Conservation (phyloP, 1,140 invertebrate genomes). For the Zeugodacus cucurbitae region DNA sequence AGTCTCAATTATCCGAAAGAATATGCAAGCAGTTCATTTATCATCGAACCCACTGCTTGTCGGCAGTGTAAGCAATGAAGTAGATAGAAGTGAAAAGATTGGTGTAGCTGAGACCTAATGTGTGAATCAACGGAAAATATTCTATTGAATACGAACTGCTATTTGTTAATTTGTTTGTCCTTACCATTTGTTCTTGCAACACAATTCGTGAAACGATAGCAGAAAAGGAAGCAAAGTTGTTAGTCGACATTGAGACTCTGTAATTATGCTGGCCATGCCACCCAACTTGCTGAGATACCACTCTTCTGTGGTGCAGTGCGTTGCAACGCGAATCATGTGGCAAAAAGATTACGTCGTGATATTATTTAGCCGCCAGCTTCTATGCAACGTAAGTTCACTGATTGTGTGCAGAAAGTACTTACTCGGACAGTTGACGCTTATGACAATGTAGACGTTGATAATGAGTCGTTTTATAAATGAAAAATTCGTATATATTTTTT, state of each 20-base stretch:
- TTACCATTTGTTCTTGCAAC: neutral
- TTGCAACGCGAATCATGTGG: neutral
- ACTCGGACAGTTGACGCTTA: too few relatives aligned
- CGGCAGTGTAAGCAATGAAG: too few relatives aligned
- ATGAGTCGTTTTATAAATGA: neutral
- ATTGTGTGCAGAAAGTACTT: neutral
- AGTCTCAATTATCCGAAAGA: neutral
- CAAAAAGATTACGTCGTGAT: conserved; percentile 35
- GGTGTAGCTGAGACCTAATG: too few relatives aligned
- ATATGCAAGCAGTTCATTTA: too few relatives aligned
- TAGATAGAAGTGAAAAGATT: too few relatives aligned
- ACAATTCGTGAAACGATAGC: neutral
- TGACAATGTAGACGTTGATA: neutral
- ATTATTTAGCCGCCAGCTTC: conserved; percentile 40
- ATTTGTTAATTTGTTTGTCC: too few relatives aligned
- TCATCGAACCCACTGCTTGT: too few relatives aligned
- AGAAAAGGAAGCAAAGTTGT: neutral
- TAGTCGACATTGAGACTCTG: neutral
- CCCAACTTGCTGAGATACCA: neutral
- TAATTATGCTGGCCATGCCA: conserved; percentile 1
- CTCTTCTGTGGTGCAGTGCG: neutral
- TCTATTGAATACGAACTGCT: too few relatives aligned
- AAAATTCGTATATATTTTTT: conserved; percentile 26
- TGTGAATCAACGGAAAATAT: too few relatives aligned
- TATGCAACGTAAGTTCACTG: conserved; percentile 43